These are phyloP conservation scores for Anthonomus grandis DNA, from an alignment of 1,140 invertebrate species.

Conservation along the genomic window DNA sequence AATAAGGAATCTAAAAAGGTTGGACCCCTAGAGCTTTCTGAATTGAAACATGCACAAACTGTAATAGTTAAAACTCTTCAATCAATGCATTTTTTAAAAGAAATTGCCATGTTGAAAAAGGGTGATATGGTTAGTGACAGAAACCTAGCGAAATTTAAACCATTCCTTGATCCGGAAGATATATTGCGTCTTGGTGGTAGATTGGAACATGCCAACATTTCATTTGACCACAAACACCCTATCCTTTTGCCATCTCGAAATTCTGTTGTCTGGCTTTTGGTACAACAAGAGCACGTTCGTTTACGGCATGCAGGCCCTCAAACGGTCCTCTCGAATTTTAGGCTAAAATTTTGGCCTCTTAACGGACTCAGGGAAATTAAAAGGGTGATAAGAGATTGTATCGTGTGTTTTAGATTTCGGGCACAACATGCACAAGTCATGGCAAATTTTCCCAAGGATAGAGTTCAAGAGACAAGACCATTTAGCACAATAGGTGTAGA, in stretches of 20 bases:
- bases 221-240: conserved; percentile 46
- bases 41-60: conserved; percentile 3
- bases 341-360: conserved; percentile 14
- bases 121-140: conserved; percentile 7
- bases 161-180: conserved; percentile 43
- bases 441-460: conserved; percentile 11
- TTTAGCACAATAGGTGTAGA: conserved; percentile 17
- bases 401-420: conserved; percentile 11
- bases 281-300: not conserved
- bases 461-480: not conserved
- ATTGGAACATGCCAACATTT: conserved; percentile 38
- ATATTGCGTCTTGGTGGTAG: conserved; percentile 49
- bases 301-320: conserved; percentile 9
- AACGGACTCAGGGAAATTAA: conserved; percentile 2
- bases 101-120: not conserved
- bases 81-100: not conserved
- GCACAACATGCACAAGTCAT: conserved; percentile 6
- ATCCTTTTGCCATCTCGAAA: conserved; percentile 36
- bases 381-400: conserved; percentile 9
- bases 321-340: not conserved
- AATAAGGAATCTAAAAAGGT: not conserved
- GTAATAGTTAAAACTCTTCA: conserved; percentile 1
- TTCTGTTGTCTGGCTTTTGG: not conserved
- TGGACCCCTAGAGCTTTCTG: not conserved
- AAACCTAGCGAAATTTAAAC: conserved; percentile 31